These are phyloP conservation scores for Liopterus haemorrhoidalis DNA, from an alignment of 2,888 invertebrate species.

Conservation along the genomic window DNA sequence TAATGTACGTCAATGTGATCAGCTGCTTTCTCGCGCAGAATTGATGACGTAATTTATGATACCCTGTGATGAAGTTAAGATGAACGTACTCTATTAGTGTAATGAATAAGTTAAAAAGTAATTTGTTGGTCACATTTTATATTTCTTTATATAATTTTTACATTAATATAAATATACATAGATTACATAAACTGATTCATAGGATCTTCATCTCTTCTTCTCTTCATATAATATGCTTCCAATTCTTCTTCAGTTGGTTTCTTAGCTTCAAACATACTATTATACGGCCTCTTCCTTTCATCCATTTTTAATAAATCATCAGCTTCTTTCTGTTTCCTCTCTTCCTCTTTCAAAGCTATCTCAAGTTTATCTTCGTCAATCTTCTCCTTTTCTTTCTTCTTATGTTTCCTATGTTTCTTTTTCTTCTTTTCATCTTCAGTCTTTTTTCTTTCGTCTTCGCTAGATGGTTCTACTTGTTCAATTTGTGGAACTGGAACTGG, in stretches of 20 bases:
- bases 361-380: slow-evolving; percentile 53
- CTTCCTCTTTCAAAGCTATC: slow-evolving; percentile 62
- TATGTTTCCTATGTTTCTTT: slow-evolving; percentile 45
- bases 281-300: slow-evolving; percentile 89
- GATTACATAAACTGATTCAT: slow-evolving; percentile 63
- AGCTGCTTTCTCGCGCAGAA: too few species aligned
- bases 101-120: too few species aligned
- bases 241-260: slow-evolving; percentile 87
- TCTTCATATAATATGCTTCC: slow-evolving; percentile 87
- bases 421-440: too few species aligned
- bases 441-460: slow-evolving; percentile 40
- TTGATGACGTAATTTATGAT: too few species aligned
- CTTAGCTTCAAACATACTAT: slow-evolving; percentile 79
- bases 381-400: slow-evolving; percentile 39
- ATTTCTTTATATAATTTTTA: slow-evolving; percentile 9
- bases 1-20: too few species aligned
- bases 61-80: too few species aligned
- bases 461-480: slow-evolving; percentile 34
- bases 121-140: too few species aligned
- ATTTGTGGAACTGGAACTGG: slow-evolving; percentile 27
- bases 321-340: slow-evolving; percentile 54
- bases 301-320: slow-evolving; percentile 64
- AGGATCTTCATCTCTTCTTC: slow-evolving; percentile 81
- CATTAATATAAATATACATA: slow-evolving; percentile 7
- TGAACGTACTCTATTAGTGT: too few species aligned